Evolutionary conservation across 2,888 invertebrate species (phyloP).

Genomic region (Anodontia alba): DNA sequence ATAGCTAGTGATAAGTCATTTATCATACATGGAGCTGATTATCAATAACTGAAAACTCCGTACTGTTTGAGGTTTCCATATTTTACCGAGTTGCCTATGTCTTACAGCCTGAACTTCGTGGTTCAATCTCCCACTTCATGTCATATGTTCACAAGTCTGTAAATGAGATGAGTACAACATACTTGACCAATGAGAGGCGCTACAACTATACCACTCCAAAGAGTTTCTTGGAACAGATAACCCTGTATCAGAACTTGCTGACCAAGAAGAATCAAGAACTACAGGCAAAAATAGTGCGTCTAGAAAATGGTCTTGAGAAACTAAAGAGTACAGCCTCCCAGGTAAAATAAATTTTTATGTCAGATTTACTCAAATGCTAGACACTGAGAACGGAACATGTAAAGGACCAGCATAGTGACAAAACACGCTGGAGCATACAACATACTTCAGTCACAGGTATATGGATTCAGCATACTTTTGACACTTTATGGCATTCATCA

Average conservation of each 20-base stretch:
- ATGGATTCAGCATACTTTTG: too few relatives aligned
- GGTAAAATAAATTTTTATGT: constrained; percentile 86
- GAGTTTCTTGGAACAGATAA: constrained; percentile 97
- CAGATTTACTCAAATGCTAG: too few relatives aligned
- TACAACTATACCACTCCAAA: constrained; percentile 99
- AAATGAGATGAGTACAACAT: constrained; percentile 94
- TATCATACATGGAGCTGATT: too few relatives aligned
- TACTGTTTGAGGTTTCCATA: too few relatives aligned
- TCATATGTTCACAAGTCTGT: constrained; percentile 97
- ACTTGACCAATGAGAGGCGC: constrained; percentile 94
- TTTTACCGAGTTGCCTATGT: too few relatives aligned
- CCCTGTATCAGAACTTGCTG: constrained; percentile 94
- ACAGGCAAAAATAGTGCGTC: constrained; percentile 92
- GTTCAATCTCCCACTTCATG: constrained; percentile 96
- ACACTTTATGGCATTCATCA: too few relatives aligned
- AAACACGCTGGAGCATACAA: too few relatives aligned
- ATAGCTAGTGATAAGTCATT: too few relatives aligned
- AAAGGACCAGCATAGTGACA: too few relatives aligned
- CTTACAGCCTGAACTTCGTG: constrained; percentile 89
- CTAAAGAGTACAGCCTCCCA: constrained; percentile 94
- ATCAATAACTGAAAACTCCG: too few relatives aligned
- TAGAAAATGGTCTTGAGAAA: constrained; percentile 97
- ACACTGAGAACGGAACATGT: too few relatives aligned
- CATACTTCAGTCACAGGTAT: too few relatives aligned
- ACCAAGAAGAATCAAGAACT: constrained; percentile 93